These are phyloP conservation scores for Augiades crinisus DNA, from an alignment of 2,888 invertebrate species.

Conservation along the genomic window DNA sequence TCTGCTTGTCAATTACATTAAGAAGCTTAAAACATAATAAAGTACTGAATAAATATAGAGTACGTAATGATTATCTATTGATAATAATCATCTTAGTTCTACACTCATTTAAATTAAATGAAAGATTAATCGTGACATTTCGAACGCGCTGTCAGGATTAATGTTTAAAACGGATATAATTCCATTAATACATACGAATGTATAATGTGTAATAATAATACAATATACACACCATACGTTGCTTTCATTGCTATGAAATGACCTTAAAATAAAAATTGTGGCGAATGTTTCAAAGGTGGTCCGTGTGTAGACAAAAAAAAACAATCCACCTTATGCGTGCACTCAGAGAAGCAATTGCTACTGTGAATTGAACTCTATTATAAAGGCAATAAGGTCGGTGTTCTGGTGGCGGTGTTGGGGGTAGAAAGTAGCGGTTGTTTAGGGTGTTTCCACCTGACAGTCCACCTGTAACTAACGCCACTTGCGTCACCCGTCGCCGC, in stretches of 20 bases:
- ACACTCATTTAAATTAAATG: too few species aligned
- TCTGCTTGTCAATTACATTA: too few species aligned
- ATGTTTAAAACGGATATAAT: not conserved
- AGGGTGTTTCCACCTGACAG: constrained; percentile 61
- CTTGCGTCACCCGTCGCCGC: constrained; percentile 70
- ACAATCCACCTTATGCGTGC: too few species aligned
- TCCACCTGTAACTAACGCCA: constrained; percentile 63
- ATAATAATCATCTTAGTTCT: too few species aligned
- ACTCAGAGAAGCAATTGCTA: not conserved
- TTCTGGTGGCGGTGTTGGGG: not conserved
- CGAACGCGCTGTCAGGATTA: not conserved
- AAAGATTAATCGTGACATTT: not conserved
- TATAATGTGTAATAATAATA: too few species aligned
- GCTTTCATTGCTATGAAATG: constrained; percentile 51
- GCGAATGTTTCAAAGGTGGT: constrained; percentile 53
- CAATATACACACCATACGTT: constrained; percentile 28
- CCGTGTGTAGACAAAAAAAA: constrained; percentile 47
- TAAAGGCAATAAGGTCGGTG: constrained; percentile 16
- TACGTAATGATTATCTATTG: too few species aligned
- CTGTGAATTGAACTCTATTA: constrained; percentile 29
- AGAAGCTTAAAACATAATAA: too few species aligned
- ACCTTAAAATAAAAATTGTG: constrained; percentile 43
- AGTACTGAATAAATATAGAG: too few species aligned
- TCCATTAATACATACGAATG: not conserved
- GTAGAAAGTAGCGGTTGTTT: constrained; percentile 33